Base-by-base conservation (phyloP, 2,113 vertebrate species). In the Vanacampus margaritifer region DNA sequence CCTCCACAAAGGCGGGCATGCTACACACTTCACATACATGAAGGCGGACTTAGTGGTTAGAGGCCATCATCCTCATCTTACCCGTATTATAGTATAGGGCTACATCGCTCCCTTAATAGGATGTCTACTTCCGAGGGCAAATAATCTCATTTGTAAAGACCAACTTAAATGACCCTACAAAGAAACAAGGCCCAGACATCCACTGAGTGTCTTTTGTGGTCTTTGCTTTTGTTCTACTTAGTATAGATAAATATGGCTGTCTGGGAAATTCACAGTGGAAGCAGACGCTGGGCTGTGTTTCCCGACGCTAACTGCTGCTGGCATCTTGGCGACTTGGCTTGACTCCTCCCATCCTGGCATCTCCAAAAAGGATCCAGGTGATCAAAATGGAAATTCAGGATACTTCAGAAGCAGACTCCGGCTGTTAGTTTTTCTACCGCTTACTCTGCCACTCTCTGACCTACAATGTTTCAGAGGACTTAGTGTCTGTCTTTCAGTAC, bases 361-460 rank as follows among this genome's bases (percentile, higher is more conserved):
- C 63, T 76, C 83, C 82, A 82, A 80, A 73, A 79, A 72, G 74
- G 69, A 72, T 39, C 56, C 62, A 24, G 65, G 65, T 83, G 87
- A 89, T 89, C 90, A 87, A 91, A 89, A 89, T 90, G 85, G 83
- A 90, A 91, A 90, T 89, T 76, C 43, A 67, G 79, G 75, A 84
- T 79, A 69, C 68, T 80, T 88, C 70, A 78, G 77, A 84, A 71
- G 72, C 79, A 82, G 71, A 85, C 41, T 41, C 57, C 76, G 82
- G 69, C 77, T 77, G 74, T 82, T 74, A 76, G 69, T 61, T 68
- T 80, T 57, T 71, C 69, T 78, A 71, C 71, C 78, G 73, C 72
- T 78, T 73, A 82, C 54, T 41, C 69, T 17, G 48, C 77, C 65
- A 13, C 39, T 41, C 39, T 41, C 84, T 76, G 81, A 77, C 45